A percentile compares a stretch with the other conserved stretches of the same genome.
These are phyloP conservation scores for Nasonia oneida DNA, from an alignment of 2,888 invertebrate genomes.

Conservation along the genomic window DNA sequence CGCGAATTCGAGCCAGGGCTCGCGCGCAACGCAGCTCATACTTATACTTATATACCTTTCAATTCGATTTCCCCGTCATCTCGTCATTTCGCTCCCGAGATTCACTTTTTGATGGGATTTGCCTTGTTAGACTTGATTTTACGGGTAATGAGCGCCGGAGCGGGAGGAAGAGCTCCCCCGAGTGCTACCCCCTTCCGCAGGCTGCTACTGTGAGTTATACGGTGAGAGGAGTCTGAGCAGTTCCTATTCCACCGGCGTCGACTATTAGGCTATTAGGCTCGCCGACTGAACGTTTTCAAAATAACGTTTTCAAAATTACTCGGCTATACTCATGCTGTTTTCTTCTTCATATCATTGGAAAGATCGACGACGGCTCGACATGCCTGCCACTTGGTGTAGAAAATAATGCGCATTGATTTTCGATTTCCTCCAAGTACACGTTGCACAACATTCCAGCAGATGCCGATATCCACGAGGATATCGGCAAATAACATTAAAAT, in stretches of 20 bases:
- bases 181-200: not conserved
- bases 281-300: too few relatives aligned
- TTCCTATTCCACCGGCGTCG: not conserved
- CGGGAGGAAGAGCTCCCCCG: not conserved
- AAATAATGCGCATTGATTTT: too few relatives aligned
- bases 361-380: too few relatives aligned
- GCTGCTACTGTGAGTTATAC: constrained; percentile 1
- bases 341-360: not conserved
- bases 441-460: too few relatives aligned
- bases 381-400: too few relatives aligned
- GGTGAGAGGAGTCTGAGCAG: not conserved
- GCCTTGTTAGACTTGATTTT: constrained; percentile 48
- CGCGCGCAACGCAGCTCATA: not conserved
- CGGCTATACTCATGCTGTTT: not conserved
- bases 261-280: constrained; percentile 11
- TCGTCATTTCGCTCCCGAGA: constrained; percentile 42
- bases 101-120: constrained; percentile 54
- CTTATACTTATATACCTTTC: constrained; percentile 15
- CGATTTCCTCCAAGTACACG: too few relatives aligned
- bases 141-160: constrained; percentile 47
- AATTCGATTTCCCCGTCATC: constrained; percentile 54
- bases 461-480: too few relatives aligned
- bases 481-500: too few relatives aligned
- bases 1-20: not conserved
- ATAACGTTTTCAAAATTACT: constrained; percentile 9